A percentile compares a stretch with the other conserved stretches of the same genome.
Evolutionary conservation across 2,113 vertebrate genomes (phyloP).

Genomic region (Uria aalge): DNA sequence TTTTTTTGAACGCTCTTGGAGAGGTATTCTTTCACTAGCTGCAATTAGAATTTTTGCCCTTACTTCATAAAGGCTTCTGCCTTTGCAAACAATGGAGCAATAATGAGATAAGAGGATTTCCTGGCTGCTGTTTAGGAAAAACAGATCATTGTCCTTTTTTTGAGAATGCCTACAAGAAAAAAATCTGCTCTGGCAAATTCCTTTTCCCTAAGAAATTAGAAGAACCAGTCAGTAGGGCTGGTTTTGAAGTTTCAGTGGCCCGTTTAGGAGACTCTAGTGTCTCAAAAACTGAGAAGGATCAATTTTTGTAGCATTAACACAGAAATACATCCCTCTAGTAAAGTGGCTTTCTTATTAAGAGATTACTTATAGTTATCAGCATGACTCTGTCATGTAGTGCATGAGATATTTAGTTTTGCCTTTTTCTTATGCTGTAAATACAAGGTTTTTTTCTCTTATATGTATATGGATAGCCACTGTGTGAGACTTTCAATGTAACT

Average conservation of each 20-base stretch:
- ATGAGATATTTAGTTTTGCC: not conserved
- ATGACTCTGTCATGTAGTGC: not conserved
- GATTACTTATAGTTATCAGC: not conserved
- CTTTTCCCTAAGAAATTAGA: not conserved
- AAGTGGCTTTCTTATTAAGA: not conserved
- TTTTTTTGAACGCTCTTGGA: not conserved
- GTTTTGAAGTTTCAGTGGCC: not conserved
- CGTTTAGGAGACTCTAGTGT: not conserved
- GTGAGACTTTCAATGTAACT: not conserved
- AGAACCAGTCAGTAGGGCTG: not conserved
- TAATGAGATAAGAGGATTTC: not conserved
- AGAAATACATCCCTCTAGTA: not conserved
- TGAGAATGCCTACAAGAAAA: not conserved
- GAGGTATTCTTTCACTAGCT: not conserved
- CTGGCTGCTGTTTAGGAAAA: not conserved
- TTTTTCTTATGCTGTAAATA: not conserved
- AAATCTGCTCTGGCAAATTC: not conserved
- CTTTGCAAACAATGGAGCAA: not conserved
- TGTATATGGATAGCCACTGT: not conserved
- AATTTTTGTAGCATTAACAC: not conserved
- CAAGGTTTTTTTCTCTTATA: not conserved
- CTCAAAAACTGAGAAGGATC: not conserved
- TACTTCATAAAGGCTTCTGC: not conserved
- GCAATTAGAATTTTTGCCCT: not conserved
- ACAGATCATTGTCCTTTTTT: not conserved